Evolutionary conservation across 2,888 invertebrate species (phyloP), one percentile per base, ranked within the genome.

Genomic region (Helobdella robusta): DNA sequence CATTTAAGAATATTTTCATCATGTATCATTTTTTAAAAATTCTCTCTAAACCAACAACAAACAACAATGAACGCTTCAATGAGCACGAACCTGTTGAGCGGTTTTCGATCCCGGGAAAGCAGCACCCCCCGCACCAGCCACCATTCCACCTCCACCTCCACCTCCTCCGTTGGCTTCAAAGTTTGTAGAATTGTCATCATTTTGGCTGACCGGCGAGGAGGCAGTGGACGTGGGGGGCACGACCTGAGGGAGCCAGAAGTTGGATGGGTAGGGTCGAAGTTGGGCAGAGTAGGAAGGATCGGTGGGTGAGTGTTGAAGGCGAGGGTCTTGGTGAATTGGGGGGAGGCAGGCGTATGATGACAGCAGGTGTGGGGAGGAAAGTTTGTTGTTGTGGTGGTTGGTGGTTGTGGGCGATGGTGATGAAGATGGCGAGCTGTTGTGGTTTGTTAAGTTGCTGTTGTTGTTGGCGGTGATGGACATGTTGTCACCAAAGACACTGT

Each of bases 201-300:
- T 25, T 44, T 67, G 67, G 50, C 67, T 67, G 11, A 59, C 64
- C 4, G 67, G 67, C 20, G 67, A 65, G 0, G 66, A 64, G 23
- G 58, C 32, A 32, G 64, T 44, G 11, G 67, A 64, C 40, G 50
- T 60, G 1, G 36, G 52, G n/a, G 66, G 30, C 15, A 59, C 46
- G 23, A 56, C 35, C 32, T 1, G 40, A 1, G 40, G 18, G 1
- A 23, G 32, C 56, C 58, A 61, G 6, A n/a, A n/a, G n/a, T n/a
- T n/a, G n/a, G n/a, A n/a, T 34, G 11, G 4, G 30, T 3, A 3
- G 36, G 34, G 4, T 50, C 50, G 50, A 50, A 50, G 54, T 11
- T 18, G 8, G 54, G 54, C 54, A 54, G 8, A 8, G 54, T 28
- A 18, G n/a, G n/a, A n/a, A n/a, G n/a, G n/a, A n/a, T n/a, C n/a